Conservation (phyloP, 2,797 vertebrate genomes). For the Pseudochaenichthys georgianus region DNA sequence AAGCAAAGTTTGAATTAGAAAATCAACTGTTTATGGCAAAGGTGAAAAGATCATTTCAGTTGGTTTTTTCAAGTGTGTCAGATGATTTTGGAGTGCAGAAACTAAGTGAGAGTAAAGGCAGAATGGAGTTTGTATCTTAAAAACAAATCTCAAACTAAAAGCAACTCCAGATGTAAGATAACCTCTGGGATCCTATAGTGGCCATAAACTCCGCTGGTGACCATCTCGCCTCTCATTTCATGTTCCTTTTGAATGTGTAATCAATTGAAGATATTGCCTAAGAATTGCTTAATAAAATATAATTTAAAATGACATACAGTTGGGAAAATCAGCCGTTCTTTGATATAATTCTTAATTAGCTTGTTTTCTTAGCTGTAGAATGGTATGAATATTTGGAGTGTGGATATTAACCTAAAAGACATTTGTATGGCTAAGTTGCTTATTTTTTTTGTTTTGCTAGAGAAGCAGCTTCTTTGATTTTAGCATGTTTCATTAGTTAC, state of each 20-base stretch:
- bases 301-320: too few species aligned
- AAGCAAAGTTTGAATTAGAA: slow-evolving; percentile 34
- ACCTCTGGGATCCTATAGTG: neutral
- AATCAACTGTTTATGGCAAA: neutral
- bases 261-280: too few species aligned
- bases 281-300: too few species aligned
- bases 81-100: slow-evolving; percentile 23
- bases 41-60: slow-evolving; percentile 41
- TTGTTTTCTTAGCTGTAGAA: neutral
- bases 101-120: neutral
- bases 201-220: too few species aligned
- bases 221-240: neutral
- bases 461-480: too few species aligned
- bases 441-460: too few species aligned
- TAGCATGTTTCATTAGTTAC: too few species aligned
- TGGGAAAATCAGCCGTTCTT: neutral
- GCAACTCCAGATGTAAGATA: neutral
- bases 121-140: neutral
- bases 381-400: too few species aligned
- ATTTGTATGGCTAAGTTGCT: too few species aligned
- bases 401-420: too few species aligned
- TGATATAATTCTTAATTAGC: neutral
- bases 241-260: neutral
- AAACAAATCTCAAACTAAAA: neutral
- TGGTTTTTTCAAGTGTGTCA: slow-evolving; percentile 24